phyloP scores from a whole-genome alignment of 2,797 vertebrate species.

The Meda fulgida region DNA sequence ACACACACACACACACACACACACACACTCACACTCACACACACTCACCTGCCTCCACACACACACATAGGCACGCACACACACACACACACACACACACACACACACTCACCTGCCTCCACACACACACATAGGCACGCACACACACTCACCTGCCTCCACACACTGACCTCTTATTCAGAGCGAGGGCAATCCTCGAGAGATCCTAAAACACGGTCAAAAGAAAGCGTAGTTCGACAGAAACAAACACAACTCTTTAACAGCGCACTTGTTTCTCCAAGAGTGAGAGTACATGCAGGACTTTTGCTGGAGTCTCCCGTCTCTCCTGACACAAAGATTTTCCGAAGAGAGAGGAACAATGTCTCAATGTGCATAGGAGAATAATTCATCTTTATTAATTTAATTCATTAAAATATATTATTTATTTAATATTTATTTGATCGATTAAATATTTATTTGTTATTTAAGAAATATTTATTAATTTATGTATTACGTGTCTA shows the following conservation, averaged over 20 bases:
- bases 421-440: too few relatives aligned
- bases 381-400: neutral
- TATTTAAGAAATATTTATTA: too few relatives aligned
- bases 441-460: too few relatives aligned
- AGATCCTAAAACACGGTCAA: neutral
- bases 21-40: neutral
- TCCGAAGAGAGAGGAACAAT: neutral
- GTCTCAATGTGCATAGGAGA: neutral
- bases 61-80: too few relatives aligned
- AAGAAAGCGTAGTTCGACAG: neutral
- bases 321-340: too few relatives aligned
- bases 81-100: conserved; percentile 13
- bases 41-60: too few relatives aligned
- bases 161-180: conserved; percentile 2
- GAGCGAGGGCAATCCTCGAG: neutral
- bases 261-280: neutral
- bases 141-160: too few relatives aligned
- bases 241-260: neutral
- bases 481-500: too few relatives aligned
- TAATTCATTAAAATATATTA: too few relatives aligned
- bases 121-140: too few relatives aligned
- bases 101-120: conserved; percentile 27
- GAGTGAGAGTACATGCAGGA: neutral
- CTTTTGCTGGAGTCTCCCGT: neutral
- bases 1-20: conserved; percentile 4